Evolutionary conservation across 2,113 vertebrate genomes (phyloP).

Genomic region (Eclectus roratus): DNA sequence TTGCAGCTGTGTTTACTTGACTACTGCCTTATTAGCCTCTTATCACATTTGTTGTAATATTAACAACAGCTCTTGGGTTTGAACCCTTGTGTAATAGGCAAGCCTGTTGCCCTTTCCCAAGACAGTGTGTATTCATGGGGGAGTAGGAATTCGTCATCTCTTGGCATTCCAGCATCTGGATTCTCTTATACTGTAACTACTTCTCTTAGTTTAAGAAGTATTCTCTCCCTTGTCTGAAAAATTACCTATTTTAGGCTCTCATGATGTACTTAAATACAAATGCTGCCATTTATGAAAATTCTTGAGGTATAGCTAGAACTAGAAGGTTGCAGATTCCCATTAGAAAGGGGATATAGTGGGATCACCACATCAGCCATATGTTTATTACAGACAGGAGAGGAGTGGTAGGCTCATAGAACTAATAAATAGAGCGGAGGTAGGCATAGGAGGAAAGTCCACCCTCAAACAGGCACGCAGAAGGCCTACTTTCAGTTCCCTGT

Average conservation of each 20-base stretch:
- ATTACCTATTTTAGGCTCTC: not conserved
- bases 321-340: not conserved
- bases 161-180: not conserved
- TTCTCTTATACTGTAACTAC: not conserved
- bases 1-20: conserved; percentile 44
- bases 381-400: not conserved
- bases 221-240: not conserved
- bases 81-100: not conserved
- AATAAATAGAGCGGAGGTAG: not conserved
- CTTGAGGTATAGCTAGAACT: not conserved
- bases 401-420: not conserved
- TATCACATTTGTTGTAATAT: conserved; percentile 19
- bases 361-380: not conserved
- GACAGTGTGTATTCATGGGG: not conserved
- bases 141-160: not conserved
- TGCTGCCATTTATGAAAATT: not conserved
- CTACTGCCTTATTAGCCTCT: not conserved
- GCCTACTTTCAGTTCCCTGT: not conserved
- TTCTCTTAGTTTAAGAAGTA: not conserved
- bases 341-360: not conserved
- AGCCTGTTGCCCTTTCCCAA: not conserved
- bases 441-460: not conserved
- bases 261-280: not conserved
- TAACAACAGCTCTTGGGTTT: not conserved
- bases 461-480: not conserved